phyloP scores from a whole-genome alignment of 2,113 vertebrate species.

The Ailuropoda melanoleuca region DNA sequence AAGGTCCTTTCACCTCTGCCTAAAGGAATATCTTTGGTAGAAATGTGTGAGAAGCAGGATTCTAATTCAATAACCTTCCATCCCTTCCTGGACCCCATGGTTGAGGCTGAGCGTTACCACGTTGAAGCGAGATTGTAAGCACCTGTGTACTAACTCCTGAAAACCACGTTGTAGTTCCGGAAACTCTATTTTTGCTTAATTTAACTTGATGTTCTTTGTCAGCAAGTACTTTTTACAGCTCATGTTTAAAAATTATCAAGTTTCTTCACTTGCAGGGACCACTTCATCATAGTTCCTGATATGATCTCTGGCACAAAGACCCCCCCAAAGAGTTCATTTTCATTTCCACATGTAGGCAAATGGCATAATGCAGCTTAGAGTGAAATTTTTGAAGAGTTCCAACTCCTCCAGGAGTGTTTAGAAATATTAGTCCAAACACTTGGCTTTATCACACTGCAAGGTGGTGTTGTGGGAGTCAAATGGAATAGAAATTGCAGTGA shows the following conservation, averaged over 20 bases:
- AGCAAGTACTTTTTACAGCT: neutral
- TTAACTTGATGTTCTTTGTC: neutral
- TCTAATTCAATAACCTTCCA: neutral
- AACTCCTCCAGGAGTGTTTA: conserved; percentile 63
- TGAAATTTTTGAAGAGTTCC: neutral
- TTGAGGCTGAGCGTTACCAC: neutral
- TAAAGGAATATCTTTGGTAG: neutral
- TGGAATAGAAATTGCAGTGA: neutral
- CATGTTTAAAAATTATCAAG: neutral
- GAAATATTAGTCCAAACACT: conserved; percentile 64
- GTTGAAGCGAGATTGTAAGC: neutral
- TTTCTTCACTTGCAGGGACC: neutral
- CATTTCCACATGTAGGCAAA: neutral
- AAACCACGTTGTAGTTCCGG: neutral
- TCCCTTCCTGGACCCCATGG: neutral
- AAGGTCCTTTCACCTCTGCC: neutral
- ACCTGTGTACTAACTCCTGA: neutral
- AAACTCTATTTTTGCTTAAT: neutral
- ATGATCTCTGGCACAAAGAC: neutral
- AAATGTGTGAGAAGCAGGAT: neutral
- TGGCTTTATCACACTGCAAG: conserved; percentile 65
- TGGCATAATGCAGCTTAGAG: neutral
- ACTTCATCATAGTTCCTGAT: neutral
- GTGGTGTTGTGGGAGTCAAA: conserved; percentile 10
- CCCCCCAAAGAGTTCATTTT: neutral